Percentiles rank a stretch among this genome's conserved stretches.
These are phyloP conservation scores for Notothenia rossii DNA, from an alignment of 2,113 vertebrate genomes.

Conservation along the genomic window DNA sequence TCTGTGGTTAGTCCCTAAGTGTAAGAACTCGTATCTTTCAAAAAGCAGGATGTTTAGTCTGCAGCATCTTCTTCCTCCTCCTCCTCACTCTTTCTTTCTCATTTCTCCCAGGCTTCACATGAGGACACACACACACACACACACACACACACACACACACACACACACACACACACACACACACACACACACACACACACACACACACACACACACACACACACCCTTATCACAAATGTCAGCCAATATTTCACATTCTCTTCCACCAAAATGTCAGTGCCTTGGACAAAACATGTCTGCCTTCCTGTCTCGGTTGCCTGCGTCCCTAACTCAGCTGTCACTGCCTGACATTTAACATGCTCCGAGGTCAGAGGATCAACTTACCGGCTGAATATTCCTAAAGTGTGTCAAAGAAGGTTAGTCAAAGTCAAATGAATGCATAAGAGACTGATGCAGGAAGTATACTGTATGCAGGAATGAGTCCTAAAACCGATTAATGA, in stretches of 20 bases:
- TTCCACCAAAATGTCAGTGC: constrained; percentile 76
- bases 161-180: constrained; percentile 6
- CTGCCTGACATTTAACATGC: constrained; percentile 66
- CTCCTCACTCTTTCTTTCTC: constrained; percentile 29
- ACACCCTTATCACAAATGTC: constrained; percentile 73
- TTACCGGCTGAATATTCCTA: constrained; percentile 23
- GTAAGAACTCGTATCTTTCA: neutral
- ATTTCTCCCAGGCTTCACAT: constrained; percentile 38
- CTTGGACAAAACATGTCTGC: constrained; percentile 57
- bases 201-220: constrained; percentile 2
- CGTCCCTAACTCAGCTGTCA: constrained; percentile 53
- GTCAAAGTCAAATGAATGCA: neutral
- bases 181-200: neutral
- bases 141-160: neutral
- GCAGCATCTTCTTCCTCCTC: constrained; percentile 40
- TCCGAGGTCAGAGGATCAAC: constrained; percentile 41
- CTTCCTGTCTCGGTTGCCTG: constrained; percentile 23
- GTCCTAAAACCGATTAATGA: no score
- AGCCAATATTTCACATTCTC: constrained; percentile 71
- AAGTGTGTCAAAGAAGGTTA: constrained; percentile 50
- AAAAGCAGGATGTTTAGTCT: constrained; percentile 33
- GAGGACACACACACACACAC: neutral
- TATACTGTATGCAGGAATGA: no score
- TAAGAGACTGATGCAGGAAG: no score
- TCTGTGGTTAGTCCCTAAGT: no score